These are phyloP conservation scores for Standfussiana lucernea DNA, from an alignment of 2,888 invertebrate genomes.

Conservation along the genomic window DNA sequence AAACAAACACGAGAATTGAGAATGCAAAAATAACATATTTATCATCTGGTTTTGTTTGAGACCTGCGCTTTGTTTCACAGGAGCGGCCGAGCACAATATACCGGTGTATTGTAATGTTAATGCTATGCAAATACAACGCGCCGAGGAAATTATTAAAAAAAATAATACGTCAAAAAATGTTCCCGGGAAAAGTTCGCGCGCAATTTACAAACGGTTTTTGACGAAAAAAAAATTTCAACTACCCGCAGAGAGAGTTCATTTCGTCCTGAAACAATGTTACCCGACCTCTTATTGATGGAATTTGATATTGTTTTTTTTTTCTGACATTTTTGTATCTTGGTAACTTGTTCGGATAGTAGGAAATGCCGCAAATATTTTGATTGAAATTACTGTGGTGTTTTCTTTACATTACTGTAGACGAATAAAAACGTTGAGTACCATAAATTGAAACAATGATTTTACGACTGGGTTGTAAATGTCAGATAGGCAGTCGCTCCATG, in stretches of 20 bases:
- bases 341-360: constrained; percentile 43
- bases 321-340: constrained; percentile 39
- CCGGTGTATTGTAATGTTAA: constrained; percentile 79
- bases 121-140: constrained; percentile 75
- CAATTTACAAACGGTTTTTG: constrained; percentile 55
- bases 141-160: constrained; percentile 72
- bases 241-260: constrained; percentile 64
- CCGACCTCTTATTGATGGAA: constrained; percentile 63
- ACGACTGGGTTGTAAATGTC: neutral
- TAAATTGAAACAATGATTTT: neutral
- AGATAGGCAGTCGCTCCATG: neutral
- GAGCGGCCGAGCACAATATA: constrained; percentile 57
- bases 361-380: constrained; percentile 49
- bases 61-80: constrained; percentile 62
- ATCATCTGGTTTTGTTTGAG: constrained; percentile 66
- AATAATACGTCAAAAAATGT: constrained; percentile 58
- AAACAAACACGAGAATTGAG: constrained; percentile 57
- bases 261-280: constrained; percentile 58
- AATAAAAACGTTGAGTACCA: neutral
- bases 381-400: constrained; percentile 39
- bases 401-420: constrained; percentile 11
- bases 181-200: constrained; percentile 51
- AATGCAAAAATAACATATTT: constrained; percentile 67
- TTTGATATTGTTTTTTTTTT: constrained; percentile 62
- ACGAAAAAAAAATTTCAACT: constrained; percentile 47